Base-by-base conservation (phyloP, 2,888 invertebrate species). In the Stenodema calcarata region DNA sequence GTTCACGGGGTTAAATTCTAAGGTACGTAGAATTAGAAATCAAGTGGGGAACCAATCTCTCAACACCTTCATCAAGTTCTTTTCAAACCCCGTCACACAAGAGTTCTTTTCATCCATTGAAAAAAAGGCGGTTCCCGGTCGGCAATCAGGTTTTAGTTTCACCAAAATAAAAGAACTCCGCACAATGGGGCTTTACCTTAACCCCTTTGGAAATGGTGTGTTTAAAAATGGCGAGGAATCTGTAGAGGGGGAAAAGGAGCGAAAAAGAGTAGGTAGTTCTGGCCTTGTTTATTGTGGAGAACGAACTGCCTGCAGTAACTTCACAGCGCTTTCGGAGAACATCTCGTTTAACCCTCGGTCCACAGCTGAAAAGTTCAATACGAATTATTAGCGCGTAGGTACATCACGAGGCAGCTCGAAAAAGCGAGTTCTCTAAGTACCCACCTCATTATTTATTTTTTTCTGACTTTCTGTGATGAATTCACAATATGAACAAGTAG, bases 131-230 rank as follows among this genome's bases (percentile, higher is more conserved):
- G 9, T n/a, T 6, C 23, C 62, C 18, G n/a, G 62, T 23, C 62
- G 62, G 62, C 62, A 62, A 62, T 62, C 62, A 62, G 62, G 62
- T 62, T 62, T 62, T 62, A 62, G 62, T 62, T 62, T 62, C 62
- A 62, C n/a, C n/a, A 62, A 27, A 50, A 50, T n/a, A 62, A 62
- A 62, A 23, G 62, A 62, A 62, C 18, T 11, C 18, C 6, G 23
- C 23, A 23, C 23, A 23, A 23, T 23, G 9, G 0, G 62, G 62
- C 23, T 23, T 62, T 18, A 23, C 62, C 62, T 62, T n/a, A n/a
- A n/a, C n/a, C n/a, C n/a, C 27, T 27, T 35, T 35, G 7, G 27
- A 27, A 62, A 62, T 7, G 62, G 11, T 18, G 62, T 0, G 62
- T 23, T 62, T 62, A 23, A 62, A 62, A 62, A 23, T 27, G 62